phyloP scores from a whole-genome alignment of 2,113 vertebrate genomes.

The Tenebrosternarchus preto region DNA sequence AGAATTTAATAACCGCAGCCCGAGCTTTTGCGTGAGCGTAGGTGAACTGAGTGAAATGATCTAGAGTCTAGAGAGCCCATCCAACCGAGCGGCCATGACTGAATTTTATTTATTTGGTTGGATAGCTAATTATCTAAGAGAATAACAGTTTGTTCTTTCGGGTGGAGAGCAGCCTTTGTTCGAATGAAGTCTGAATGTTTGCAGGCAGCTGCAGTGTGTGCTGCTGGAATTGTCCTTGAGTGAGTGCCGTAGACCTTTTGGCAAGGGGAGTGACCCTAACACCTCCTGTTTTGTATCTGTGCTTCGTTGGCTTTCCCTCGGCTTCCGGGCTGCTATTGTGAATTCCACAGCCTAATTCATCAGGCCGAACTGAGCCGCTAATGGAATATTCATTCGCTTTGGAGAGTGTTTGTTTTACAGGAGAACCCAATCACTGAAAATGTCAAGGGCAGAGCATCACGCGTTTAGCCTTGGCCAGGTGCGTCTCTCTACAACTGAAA shows the following conservation, averaged over 20 bases:
- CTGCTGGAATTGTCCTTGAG: conserved; percentile 41
- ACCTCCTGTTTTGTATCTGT: conserved; percentile 5
- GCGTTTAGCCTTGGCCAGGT: conserved; percentile 11
- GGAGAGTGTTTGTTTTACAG: conserved; percentile 24
- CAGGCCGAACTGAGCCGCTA: conserved; percentile 58
- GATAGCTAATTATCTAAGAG: background rate
- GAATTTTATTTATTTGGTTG: background rate
- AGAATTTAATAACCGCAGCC: too few relatives aligned
- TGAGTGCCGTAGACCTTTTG: conserved; percentile 43
- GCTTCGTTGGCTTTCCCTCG: conserved; percentile 3
- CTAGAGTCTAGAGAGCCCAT: background rate
- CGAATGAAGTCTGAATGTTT: background rate
- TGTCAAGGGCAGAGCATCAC: conserved; percentile 10
- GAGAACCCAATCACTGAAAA: conserved; percentile 24
- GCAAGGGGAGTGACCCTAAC: conserved; percentile 58
- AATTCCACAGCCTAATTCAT: conserved; percentile 53
- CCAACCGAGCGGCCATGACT: background rate
- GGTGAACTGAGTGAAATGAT: background rate
- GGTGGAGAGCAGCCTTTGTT: background rate
- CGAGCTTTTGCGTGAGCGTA: too few relatives aligned
- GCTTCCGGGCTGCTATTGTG: conserved; percentile 34
- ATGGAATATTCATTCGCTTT: conserved; percentile 54
- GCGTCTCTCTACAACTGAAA: conserved; percentile 1
- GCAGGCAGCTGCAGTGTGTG: background rate
- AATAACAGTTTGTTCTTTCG: background rate